phyloP scores from a whole-genome alignment of 2,797 vertebrate species.

The Vespertilio murinus region DNA sequence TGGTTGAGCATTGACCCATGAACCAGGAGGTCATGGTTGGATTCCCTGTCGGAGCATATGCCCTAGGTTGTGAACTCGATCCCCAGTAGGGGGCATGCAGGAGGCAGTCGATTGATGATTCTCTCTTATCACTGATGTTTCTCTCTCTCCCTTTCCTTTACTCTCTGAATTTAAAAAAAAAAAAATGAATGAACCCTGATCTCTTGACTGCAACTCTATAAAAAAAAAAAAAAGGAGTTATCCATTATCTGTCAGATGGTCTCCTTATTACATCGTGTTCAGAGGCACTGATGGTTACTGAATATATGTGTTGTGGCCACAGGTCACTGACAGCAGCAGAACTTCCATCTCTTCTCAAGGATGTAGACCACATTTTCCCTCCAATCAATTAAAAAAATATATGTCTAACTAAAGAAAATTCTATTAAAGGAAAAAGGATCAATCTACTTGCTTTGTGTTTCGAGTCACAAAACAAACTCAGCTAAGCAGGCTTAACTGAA shows the following conservation, averaged over 20 bases:
- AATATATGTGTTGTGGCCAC: background rate
- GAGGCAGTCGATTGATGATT: too few relatives aligned
- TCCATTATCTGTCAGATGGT: background rate
- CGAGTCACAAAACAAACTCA: background rate
- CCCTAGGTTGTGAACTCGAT: too few relatives aligned
- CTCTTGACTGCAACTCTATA: too few relatives aligned
- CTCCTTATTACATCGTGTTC: fast-evolving
- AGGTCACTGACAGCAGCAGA: background rate
- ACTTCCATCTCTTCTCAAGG: background rate
- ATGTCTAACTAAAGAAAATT: background rate
- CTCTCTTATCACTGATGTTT: too few relatives aligned
- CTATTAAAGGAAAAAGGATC: background rate
- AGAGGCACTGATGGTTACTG: fast-evolving
- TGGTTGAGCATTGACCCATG: too few relatives aligned
- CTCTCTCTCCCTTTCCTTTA: too few relatives aligned
- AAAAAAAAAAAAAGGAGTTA: background rate
- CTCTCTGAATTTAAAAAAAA: too few relatives aligned
- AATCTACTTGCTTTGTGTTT: background rate
- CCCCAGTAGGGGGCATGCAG: too few relatives aligned
- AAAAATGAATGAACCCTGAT: too few relatives aligned
- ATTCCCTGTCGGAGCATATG: too few relatives aligned
- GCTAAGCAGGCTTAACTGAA: background rate
- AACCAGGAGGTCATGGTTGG: too few relatives aligned
- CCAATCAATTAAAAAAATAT: background rate
- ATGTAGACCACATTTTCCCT: background rate